Evolutionary conservation across 37 sponge, comb jelly and placozoan species (phyloP).

Genomic region (Halichondria panicea): DNA sequence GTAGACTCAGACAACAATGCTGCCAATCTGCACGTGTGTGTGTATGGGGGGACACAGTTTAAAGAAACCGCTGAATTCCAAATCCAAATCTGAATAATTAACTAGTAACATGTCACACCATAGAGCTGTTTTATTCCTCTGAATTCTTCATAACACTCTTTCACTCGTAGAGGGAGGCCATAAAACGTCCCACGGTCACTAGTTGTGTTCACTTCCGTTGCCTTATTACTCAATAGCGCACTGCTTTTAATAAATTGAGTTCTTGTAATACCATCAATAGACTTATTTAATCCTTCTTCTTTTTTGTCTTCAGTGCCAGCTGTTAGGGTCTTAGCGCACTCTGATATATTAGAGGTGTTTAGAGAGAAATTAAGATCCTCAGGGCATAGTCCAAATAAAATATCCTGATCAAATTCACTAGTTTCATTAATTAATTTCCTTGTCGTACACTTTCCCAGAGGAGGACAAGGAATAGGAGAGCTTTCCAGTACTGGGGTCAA

Average conservation of each 20-base stretch:
- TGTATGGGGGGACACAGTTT: neutral
- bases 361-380: constrained; percentile 55
- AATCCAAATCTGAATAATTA: neutral
- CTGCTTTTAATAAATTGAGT: no score
- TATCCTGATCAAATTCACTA: constrained; percentile 40
- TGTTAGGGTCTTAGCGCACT: neutral
- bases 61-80: neutral
- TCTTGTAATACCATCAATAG: no score
- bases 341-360: neutral
- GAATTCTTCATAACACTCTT: constrained; percentile 34
- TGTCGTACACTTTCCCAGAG: no score
- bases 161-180: constrained; percentile 75
- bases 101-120: constrained; percentile 38
- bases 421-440: no score
- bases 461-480: no score
- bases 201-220: no score
- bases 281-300: no score
- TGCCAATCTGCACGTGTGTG: constrained; percentile 73
- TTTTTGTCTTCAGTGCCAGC: neutral
- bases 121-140: constrained; percentile 68
- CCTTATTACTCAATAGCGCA: no score
- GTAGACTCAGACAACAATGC: constrained; percentile 58
- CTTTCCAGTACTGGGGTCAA: no score
- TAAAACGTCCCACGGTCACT: constrained; percentile 72
- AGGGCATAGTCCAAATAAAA: constrained; percentile 47